Evolutionary conservation across 1,140 invertebrate species (phyloP), one percentile per base, ranked within the genome.

Genomic region (Bombus picipes): DNA sequence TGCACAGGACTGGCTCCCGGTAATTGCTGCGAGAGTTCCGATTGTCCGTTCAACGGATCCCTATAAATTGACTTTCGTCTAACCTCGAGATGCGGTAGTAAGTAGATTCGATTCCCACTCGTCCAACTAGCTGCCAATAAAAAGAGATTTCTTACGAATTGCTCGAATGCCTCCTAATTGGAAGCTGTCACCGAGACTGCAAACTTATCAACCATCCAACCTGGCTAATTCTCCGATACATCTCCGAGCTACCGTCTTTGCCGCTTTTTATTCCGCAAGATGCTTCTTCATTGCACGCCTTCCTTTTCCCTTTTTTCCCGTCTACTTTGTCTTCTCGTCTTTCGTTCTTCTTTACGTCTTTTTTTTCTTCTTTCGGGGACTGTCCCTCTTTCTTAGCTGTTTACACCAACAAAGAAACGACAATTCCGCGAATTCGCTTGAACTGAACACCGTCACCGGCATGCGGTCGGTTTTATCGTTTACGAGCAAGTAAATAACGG

Each of bases 381-480:
- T 74, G 12, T 22, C n/a, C 65, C 18, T 37, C 34, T 8, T 43
- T 59, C 39, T 47, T 18, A 28, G 4, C 22, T 15, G 82, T 13
- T 37, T 28, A 12, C 32, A 25, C 4, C 4, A 12, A 34, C 37
- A 37, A 84, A 39, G 74, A 75, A 75, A 57, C 37, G 65, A 70
- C 65, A 66, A 43, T 39, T 15, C 32, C 47, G 66, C 39, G 34
- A 62, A 53, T n/a, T 72, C 66, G 53, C 34, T 41, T n/a, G 71
- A 74, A 62, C 57, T 68, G 81, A 85, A 81, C 34, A 47, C 70
- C 57, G 77, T 85, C 83, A 81, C 8, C 41, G 70, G n/a, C 83
- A 74, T 41, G 57, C 83, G 37, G 22, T 12, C 70, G 37, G 57
- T 81, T 81, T 68, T 28, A 80, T 34, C 70, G 39, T 79, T 68